phyloP scores from a whole-genome alignment of 1,140 invertebrate species.

The Pogonomyrmex californicus region DNA sequence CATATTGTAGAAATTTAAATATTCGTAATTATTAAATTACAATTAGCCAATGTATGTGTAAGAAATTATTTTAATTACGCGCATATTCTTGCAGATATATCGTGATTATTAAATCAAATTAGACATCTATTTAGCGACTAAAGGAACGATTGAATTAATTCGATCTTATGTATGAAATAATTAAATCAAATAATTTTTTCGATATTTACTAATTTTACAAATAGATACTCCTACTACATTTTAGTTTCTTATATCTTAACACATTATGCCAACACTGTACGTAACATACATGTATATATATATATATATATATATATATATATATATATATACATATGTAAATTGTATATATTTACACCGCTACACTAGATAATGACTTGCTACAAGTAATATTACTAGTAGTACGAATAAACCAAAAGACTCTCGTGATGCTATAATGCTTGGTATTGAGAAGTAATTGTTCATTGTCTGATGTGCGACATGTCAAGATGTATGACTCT shows the following conservation, averaged over 20 bases:
- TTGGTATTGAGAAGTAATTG: not conserved
- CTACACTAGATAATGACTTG: slow-evolving; percentile 34
- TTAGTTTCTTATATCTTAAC: slow-evolving; percentile 36
- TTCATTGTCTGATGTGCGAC: not conserved
- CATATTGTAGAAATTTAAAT: not conserved
- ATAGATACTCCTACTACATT: not conserved
- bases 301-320: slow-evolving; percentile 36
- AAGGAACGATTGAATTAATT: slow-evolving; percentile 3
- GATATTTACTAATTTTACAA: slow-evolving; percentile 33
- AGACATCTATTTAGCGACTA: not conserved
- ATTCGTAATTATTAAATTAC: not conserved
- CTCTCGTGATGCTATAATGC: slow-evolving; percentile 14
- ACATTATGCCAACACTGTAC: slow-evolving; percentile 30
- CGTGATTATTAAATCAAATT: slow-evolving; percentile 33
- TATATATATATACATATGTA: slow-evolving; percentile 44
- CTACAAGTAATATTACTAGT: slow-evolving; percentile 40
- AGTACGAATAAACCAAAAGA: slow-evolving; percentile 49
- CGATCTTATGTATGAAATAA: not conserved
- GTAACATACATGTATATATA: slow-evolving; percentile 20
- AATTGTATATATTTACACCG: slow-evolving; percentile 43
- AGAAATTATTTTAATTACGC: not conserved
- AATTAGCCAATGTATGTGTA: not conserved
- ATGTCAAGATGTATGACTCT: not conserved
- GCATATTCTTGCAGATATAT: not conserved
- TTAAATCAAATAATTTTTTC: not conserved